Percentiles rank a stretch among this genome's conserved stretches.
phyloP scores from a whole-genome alignment of 2,113 vertebrate species.

The Microtus richardsoni region DNA sequence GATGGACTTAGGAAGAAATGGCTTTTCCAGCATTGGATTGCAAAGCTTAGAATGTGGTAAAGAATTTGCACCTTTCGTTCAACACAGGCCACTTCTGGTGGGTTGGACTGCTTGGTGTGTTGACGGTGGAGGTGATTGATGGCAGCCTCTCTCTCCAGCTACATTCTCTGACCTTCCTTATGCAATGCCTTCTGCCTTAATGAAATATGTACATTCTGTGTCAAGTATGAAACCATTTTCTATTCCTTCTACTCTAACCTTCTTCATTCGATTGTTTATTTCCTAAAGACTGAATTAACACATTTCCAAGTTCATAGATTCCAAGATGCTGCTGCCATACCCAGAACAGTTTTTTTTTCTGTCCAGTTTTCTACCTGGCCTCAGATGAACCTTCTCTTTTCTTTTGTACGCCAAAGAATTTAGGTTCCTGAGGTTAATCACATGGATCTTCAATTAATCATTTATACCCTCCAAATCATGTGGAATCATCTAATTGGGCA shows the following conservation, averaged over 20 bases:
- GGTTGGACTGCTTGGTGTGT: not conserved
- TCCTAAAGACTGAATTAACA: conserved; percentile 55
- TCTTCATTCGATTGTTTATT: conserved; percentile 69
- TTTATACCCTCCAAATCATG: conserved; percentile 3
- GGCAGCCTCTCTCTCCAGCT: conserved; percentile 28
- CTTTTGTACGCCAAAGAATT: not conserved
- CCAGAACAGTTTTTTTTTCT: conserved; percentile 5
- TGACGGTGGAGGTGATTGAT: conserved; percentile 54
- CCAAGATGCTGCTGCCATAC: not conserved
- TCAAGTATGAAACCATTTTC: conserved; percentile 66
- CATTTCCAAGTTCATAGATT: conserved; percentile 63
- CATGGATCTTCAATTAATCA: conserved; percentile 39
- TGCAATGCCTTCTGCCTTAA: conserved; percentile 61
- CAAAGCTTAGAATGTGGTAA: conserved; percentile 15
- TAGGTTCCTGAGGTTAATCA: conserved; percentile 19
- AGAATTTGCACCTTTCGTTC: conserved; percentile 37
- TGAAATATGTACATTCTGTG: conserved; percentile 60
- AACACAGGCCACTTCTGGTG: not conserved
- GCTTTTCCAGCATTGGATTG: not conserved
- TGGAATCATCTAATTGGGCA: conserved; percentile 32
- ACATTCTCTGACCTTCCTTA: conserved; percentile 57
- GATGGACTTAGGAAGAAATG: conserved; percentile 19
- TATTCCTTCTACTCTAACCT: conserved; percentile 58
- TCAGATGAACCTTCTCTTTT: not conserved
- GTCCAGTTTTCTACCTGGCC: conserved; percentile 50